Conservation (phyloP, 2,888 invertebrate species). For the Drosophila rubida region DNA sequence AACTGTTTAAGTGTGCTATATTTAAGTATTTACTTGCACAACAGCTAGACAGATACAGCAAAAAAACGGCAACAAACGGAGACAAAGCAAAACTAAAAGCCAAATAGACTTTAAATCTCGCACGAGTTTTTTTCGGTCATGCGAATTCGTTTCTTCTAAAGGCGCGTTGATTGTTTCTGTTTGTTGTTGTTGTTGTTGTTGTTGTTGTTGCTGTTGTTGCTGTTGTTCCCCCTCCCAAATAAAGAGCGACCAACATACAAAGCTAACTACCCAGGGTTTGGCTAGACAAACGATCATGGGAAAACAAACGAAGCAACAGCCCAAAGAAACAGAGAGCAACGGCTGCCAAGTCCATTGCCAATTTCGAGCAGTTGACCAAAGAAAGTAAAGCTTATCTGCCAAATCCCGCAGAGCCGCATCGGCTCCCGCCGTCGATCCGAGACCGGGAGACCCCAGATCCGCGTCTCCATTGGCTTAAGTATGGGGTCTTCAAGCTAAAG, state of each 20-base stretch:
- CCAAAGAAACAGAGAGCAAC: background rate
- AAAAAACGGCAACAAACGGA: constrained; percentile 39
- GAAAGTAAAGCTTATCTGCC: constrained; percentile 61
- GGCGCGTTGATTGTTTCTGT: constrained; percentile 75
- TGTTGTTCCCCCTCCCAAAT: constrained; percentile 33
- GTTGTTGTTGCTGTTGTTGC: constrained; percentile 26
- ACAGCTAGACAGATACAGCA: constrained; percentile 34
- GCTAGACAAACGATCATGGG: constrained; percentile 72
- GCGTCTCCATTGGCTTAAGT: background rate
- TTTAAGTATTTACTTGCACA: constrained; percentile 78
- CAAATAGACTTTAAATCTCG: constrained; percentile 63
- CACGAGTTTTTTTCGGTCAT: constrained; percentile 57
- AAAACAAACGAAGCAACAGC: constrained; percentile 50
- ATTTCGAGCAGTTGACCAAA: constrained; percentile 63
- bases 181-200: too few relatives aligned
- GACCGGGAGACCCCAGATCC: background rate
- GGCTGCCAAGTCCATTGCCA: constrained; percentile 67
- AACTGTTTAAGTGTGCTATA: constrained; percentile 75
- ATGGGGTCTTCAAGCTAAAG: background rate
- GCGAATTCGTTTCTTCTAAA: constrained; percentile 70
- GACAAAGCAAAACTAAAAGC: constrained; percentile 63
- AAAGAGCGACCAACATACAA: constrained; percentile 15
- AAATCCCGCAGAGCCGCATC: constrained; percentile 56
- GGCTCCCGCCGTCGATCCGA: constrained; percentile 4
- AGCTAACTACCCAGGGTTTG: constrained; percentile 42